Conservation (phyloP, 2,113 vertebrate genomes). For the Syrmaticus mikado region DNA sequence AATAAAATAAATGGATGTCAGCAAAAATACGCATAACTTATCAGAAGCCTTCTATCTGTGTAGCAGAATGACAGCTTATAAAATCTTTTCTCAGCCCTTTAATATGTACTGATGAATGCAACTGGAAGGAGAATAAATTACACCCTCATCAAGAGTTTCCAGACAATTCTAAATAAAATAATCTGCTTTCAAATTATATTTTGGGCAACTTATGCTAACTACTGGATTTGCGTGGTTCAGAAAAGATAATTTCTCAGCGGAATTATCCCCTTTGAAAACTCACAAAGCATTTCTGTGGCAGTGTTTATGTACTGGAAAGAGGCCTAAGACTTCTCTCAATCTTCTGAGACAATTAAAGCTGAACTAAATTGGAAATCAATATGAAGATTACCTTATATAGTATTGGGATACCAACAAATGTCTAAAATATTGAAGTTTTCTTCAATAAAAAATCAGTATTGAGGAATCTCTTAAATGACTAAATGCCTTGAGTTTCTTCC, state of each 20-base stretch:
- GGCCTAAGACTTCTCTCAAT: not conserved
- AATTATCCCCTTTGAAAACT: slow-evolving; percentile 1
- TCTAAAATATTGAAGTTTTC: not conserved
- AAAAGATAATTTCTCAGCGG: not conserved
- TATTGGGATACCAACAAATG: not conserved
- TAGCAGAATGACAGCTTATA: not conserved
- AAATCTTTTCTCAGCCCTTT: not conserved
- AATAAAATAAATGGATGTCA: slow-evolving; percentile 43
- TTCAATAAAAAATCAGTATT: too few species aligned
- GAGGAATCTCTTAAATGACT: not conserved
- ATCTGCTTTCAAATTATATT: not conserved
- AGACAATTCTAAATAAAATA: slow-evolving; percentile 8
- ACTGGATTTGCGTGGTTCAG: not conserved
- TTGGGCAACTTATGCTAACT: not conserved
- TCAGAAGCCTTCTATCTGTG: not conserved
- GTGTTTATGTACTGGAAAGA: not conserved
- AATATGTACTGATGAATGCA: slow-evolving; percentile 2
- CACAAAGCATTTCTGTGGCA: not conserved
- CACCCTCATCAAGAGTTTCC: not conserved
- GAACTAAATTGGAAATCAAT: not conserved
- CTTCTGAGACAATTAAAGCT: not conserved
- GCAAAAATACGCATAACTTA: slow-evolving; percentile 1
- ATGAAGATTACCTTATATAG: not conserved
- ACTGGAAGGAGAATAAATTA: not conserved
- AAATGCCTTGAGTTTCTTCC: not conserved